phyloP scores from a whole-genome alignment of 2,113 vertebrate species.

The Conger conger region DNA sequence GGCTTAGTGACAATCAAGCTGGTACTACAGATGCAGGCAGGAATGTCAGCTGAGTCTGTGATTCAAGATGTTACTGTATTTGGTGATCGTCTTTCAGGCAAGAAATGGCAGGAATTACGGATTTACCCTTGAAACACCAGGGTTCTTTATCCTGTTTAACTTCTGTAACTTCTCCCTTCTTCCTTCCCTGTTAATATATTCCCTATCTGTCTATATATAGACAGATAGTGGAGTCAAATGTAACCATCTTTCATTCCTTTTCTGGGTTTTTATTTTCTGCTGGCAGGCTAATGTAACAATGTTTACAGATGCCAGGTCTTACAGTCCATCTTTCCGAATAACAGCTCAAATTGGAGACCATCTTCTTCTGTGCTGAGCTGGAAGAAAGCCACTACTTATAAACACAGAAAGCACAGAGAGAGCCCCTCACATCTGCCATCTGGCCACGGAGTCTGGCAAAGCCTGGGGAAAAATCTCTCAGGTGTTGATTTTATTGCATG shows the following conservation, averaged over 20 bases:
- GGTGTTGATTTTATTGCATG: conserved; percentile 35
- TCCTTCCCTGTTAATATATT: not conserved
- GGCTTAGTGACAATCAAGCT: not conserved
- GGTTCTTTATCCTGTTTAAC: not conserved
- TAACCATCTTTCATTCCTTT: not conserved
- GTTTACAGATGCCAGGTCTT: not conserved
- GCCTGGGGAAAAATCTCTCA: conserved; percentile 37
- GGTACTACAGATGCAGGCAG: not conserved
- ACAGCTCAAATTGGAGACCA: not conserved
- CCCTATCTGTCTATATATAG: not conserved
- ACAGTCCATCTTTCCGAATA: not conserved
- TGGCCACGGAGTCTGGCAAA: conserved; percentile 28
- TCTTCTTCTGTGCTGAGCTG: conserved; percentile 7
- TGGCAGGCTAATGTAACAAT: not conserved
- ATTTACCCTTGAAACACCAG: not conserved
- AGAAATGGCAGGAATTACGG: not conserved
- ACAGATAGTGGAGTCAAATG: not conserved
- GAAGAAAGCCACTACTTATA: conserved; percentile 9
- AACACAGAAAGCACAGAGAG: not conserved
- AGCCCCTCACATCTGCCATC: conserved; percentile 24
- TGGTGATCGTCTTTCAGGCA: not conserved
- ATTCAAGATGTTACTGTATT: not conserved
- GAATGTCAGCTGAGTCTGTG: not conserved
- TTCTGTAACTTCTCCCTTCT: no score
- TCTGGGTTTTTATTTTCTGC: not conserved